phyloP scores from a whole-genome alignment of 2,113 vertebrate species.

The Amphiprion percula region DNA sequence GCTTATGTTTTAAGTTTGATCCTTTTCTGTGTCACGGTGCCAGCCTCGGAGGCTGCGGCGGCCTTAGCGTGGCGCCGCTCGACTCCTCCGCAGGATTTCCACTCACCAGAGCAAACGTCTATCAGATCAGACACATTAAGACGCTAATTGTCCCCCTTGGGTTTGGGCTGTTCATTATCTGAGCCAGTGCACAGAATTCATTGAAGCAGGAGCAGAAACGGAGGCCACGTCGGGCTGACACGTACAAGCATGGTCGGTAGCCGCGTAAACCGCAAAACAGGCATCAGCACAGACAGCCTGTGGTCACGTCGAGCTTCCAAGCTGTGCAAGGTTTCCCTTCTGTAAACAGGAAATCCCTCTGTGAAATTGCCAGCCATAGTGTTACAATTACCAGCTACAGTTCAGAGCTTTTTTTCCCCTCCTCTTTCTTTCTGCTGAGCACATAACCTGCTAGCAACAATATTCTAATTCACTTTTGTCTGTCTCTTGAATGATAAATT shows the following conservation, averaged over 20 bases:
- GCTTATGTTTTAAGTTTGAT: conserved; percentile 58
- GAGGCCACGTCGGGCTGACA: conserved; percentile 52
- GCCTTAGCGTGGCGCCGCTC: conserved; percentile 27
- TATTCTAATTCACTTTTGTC: conserved; percentile 41
- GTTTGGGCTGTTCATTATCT: conserved; percentile 69
- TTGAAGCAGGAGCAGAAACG: conserved; percentile 44
- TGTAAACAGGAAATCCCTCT: conserved; percentile 55
- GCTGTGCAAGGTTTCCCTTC: conserved; percentile 7
- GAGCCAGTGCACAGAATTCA: conserved; percentile 62
- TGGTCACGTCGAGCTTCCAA: conserved; percentile 31
- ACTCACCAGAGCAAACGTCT: conserved; percentile 50
- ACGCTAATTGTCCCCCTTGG: conserved; percentile 76
- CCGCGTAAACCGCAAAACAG: conserved; percentile 27
- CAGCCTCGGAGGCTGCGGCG: conserved; percentile 31
- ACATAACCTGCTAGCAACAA: conserved; percentile 45
- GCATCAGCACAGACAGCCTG: conserved; percentile 39
- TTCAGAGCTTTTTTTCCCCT: background rate
- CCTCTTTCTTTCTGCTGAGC: background rate
- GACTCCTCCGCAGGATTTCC: conserved; percentile 54
- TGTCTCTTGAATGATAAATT: conserved; percentile 42
- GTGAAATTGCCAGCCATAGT: conserved; percentile 25
- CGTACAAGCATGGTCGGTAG: conserved; percentile 51
- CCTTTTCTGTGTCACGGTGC: conserved; percentile 39
- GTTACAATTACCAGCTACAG: conserved; percentile 32
- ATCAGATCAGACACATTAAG: conserved; percentile 79